These are phyloP conservation scores for Nomada ruficornis DNA, from an alignment of 2,888 invertebrate genomes.

Conservation along the genomic window DNA sequence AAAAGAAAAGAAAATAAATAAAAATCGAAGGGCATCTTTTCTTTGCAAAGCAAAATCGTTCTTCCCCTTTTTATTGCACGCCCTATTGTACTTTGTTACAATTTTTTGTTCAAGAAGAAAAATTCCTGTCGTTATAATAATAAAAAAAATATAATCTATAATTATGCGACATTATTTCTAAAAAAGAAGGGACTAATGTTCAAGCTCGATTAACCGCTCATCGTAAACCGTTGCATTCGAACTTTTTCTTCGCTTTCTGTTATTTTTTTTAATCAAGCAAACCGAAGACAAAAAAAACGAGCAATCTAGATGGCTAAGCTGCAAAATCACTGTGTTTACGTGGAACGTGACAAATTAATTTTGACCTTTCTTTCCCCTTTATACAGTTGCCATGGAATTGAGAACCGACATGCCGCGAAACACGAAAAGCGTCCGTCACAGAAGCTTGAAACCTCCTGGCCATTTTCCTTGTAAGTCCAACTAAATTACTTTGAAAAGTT, in stretches of 20 bases:
- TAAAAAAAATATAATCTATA: neutral
- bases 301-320: neutral
- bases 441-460: slow-evolving; percentile 84
- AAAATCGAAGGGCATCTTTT: too few relatives aligned
- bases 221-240: too few relatives aligned
- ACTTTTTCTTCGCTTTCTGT: too few relatives aligned
- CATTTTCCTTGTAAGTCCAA: slow-evolving; percentile 82
- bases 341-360: slow-evolving; percentile 43
- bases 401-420: slow-evolving; percentile 82
- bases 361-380: slow-evolving; percentile 60
- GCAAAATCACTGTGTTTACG: slow-evolving; percentile 12
- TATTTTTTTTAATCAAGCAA: too few relatives aligned
- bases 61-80: neutral
- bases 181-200: neutral
- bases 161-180: too few relatives aligned
- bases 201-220: too few relatives aligned
- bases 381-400: slow-evolving; percentile 83
- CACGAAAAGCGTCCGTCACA: slow-evolving; percentile 83
- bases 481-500: slow-evolving; percentile 45
- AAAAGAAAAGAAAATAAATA: too few relatives aligned
- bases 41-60: neutral
- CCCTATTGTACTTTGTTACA: neutral
- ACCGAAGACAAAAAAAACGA: neutral
- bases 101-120: neutral
- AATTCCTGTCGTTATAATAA: neutral